Percentiles rank a stretch among this genome's conserved stretches.
phyloP scores from a whole-genome alignment of 2,888 invertebrate genomes.

The Campoletis raptor region DNA sequence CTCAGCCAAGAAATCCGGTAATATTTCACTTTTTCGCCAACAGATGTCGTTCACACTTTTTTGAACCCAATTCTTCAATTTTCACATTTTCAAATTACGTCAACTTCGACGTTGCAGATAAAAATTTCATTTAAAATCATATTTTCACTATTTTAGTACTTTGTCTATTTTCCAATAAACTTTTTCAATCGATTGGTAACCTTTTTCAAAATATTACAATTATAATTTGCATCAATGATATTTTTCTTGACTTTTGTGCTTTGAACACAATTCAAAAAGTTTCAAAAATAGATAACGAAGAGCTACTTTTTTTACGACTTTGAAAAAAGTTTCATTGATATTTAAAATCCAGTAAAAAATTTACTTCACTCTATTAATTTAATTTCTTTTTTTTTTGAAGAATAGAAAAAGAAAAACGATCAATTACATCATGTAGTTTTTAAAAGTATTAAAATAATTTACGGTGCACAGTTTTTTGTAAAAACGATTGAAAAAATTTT shows the following conservation, averaged over 20 bases:
- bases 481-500: not conserved
- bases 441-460: too few species aligned
- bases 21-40: conserved; percentile 63
- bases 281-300: not conserved
- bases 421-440: too few species aligned
- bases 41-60: conserved; percentile 35
- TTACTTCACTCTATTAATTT: too few species aligned
- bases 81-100: not conserved
- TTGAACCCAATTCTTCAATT: not conserved
- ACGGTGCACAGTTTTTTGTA: too few species aligned
- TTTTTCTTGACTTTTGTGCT: not conserved
- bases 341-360: too few species aligned
- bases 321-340: too few species aligned
- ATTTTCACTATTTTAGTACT: not conserved
- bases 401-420: too few species aligned
- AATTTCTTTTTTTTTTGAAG: too few species aligned
- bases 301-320: too few species aligned
- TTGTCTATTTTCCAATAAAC: not conserved
- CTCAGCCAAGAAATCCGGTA: conserved; percentile 86
- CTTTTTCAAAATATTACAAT: not conserved
- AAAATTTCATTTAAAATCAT: too few species aligned
- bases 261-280: not conserved
- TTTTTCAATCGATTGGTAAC: not conserved
- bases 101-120: not conserved
- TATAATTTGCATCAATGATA: not conserved